Base-by-base conservation (phyloP, 2,113 vertebrate genomes). In the Tor tambroides region DNA sequence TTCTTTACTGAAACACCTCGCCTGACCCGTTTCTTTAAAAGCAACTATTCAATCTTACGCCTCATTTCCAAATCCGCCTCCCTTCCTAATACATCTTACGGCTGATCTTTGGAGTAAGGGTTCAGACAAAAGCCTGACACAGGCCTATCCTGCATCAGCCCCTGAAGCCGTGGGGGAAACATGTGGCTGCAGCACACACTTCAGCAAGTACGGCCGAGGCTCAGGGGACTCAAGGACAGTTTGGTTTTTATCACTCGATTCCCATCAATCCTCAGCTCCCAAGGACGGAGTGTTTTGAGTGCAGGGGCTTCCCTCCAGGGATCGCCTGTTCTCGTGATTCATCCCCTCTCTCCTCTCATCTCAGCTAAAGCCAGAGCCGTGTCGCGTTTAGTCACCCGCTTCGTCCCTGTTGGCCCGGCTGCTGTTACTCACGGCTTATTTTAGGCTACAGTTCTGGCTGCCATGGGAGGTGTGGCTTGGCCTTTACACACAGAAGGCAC, bases 191-290 rank as follows among this genome's bases (percentile, higher is more conserved):
- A 11, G 35, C 80, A 59, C 38, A 75, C 56, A 46, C 84, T 76
- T 77, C 38, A 77, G 56, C 46, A 59, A 72, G 26, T 77, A 59
- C n/a, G 15, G n/a, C 56, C 5, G 2, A 21, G 43, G 15, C 74
- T 85, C 84, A 17, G 38, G 84, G 11, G 65, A 82, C 32, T 59
- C 67, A 75, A 76, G 80, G 69, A 69, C 80, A 38, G 69, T 87
- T 83, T 82, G 54, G 26, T 65, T 87, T 86, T 87, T 87, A 87
- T 88, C 87, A 81, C 87, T 85, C 54, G 51, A 76, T 82, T 85
- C 84, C 78, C 71, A 75, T 88, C 87, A 85, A 80, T 81, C 84
- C n/a, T 88, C 28, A 41, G 41, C 79, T 86, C 59, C 67, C 84
- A 85, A 85, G 87, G 78, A 81, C 87, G 10, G 15, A 14, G 63